phyloP scores from a whole-genome alignment of 1,140 invertebrate species.

The Bombus huntii region DNA sequence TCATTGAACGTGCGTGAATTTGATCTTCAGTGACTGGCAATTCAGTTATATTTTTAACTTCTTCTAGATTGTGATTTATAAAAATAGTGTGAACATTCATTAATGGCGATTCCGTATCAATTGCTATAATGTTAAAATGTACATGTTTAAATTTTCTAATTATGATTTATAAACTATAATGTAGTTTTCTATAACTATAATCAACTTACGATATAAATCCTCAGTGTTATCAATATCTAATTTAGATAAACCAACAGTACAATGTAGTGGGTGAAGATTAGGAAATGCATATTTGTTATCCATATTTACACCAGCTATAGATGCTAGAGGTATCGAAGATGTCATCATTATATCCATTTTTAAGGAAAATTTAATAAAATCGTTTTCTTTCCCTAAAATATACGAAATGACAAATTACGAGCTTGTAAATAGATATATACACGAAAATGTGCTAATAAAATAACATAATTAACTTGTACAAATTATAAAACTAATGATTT shows the following conservation, averaged over 20 bases:
- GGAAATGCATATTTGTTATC: slow-evolving; percentile 84
- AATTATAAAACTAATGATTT: not conserved
- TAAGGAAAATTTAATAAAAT: slow-evolving; percentile 86
- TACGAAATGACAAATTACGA: not conserved
- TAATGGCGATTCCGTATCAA: slow-evolving; percentile 81
- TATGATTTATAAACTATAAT: slow-evolving; percentile 28
- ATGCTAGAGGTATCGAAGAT: slow-evolving; percentile 84
- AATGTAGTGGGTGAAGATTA: slow-evolving; percentile 88
- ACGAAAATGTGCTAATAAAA: not conserved
- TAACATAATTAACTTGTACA: not conserved
- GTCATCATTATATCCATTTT: slow-evolving; percentile 86
- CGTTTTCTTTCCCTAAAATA: slow-evolving; percentile 84
- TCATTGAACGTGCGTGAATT: slow-evolving; percentile 86
- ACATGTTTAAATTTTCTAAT: not conserved
- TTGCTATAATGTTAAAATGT: slow-evolving; percentile 81
- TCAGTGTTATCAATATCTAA: slow-evolving; percentile 86
- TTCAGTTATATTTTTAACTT: slow-evolving; percentile 87
- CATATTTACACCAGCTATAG: slow-evolving; percentile 79
- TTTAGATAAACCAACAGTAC: slow-evolving; percentile 86
- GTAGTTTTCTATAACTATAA: slow-evolving; percentile 65
- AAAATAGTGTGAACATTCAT: slow-evolving; percentile 88
- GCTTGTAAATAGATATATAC: not conserved
- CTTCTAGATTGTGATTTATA: slow-evolving; percentile 85
- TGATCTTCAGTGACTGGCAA: slow-evolving; percentile 86
- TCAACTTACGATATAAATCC: slow-evolving; percentile 87